Evolutionary conservation across 2,888 invertebrate genomes (phyloP).

Genomic region (Cristatella mucedo): DNA sequence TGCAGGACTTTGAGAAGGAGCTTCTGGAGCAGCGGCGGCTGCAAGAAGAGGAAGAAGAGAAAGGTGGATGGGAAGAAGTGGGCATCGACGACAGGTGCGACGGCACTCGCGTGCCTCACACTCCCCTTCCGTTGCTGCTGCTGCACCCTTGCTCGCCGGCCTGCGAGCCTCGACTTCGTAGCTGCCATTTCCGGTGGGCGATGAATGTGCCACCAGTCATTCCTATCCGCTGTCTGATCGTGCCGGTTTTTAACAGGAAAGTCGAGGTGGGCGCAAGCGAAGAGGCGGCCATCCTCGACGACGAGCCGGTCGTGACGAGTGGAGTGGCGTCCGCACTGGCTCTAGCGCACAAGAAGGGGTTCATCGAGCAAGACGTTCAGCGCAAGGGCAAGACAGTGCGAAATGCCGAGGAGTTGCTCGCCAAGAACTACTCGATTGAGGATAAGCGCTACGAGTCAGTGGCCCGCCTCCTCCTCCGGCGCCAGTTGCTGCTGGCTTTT

Average conservation of each 20-base stretch:
- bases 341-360: conserved; percentile 72
- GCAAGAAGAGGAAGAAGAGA: conserved; percentile 43
- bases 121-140: no score
- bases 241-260: no score
- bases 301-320: conserved; percentile 72
- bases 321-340: conserved; percentile 80
- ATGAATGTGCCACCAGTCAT: no score
- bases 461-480: no score
- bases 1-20: conserved; percentile 44
- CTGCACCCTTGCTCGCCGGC: no score
- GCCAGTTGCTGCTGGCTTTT: no score
- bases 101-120: no score
- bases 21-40: conserved; percentile 37
- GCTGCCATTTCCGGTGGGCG: no score
- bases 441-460: conserved; percentile 36
- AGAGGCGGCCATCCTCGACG: conserved; percentile 56
- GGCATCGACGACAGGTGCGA: conserved; percentile 46
- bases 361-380: no score
- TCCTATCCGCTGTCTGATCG: no score
- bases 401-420: conserved; percentile 18
- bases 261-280: conserved; percentile 15
- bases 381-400: no score
- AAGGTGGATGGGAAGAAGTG: conserved; percentile 67
- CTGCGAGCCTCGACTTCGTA: no score
- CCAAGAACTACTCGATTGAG: conserved; percentile 36